Percentiles rank a stretch among this genome's conserved stretches.
phyloP scores from a whole-genome alignment of 2,113 vertebrate species.

The Chamaetylas fuelleborni region DNA sequence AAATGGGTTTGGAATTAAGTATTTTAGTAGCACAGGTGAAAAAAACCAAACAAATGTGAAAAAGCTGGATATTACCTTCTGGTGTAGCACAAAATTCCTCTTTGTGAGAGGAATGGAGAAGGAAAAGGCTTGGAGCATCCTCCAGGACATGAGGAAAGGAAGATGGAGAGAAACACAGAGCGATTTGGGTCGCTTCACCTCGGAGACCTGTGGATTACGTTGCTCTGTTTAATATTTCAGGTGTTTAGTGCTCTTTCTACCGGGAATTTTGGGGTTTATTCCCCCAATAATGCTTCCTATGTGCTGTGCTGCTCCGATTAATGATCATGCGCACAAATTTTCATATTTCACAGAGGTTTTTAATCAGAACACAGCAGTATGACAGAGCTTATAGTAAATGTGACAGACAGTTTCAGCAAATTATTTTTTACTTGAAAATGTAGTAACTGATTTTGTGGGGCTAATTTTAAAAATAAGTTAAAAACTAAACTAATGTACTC shows the following conservation, averaged over 20 bases:
- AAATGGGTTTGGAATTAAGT: not conserved
- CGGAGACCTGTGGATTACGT: not conserved
- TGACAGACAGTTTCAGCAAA: not conserved
- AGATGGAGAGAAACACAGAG: not conserved
- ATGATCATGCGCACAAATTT: not conserved
- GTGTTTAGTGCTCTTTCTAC: not conserved
- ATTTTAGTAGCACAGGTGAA: not conserved
- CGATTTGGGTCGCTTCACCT: not conserved
- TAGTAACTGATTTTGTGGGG: not conserved
- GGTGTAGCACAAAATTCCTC: not conserved
- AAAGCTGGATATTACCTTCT: not conserved
- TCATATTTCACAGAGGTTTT: conserved; percentile 39
- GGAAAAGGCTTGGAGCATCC: not conserved
- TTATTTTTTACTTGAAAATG: not conserved
- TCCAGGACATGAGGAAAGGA: not conserved
- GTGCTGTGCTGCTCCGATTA: not conserved
- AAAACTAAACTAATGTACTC: not conserved
- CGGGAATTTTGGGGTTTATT: not conserved
- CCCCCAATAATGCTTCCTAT: not conserved
- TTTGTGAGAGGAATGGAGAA: not conserved
- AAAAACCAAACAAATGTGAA: not conserved
- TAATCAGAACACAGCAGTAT: conserved; percentile 50
- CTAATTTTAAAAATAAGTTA: not conserved
- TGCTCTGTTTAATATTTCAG: not conserved
- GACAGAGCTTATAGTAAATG: conserved; percentile 14